These are phyloP conservation scores for Rhadina sibilatrix DNA, from an alignment of 2,113 vertebrate genomes.

Conservation along the genomic window DNA sequence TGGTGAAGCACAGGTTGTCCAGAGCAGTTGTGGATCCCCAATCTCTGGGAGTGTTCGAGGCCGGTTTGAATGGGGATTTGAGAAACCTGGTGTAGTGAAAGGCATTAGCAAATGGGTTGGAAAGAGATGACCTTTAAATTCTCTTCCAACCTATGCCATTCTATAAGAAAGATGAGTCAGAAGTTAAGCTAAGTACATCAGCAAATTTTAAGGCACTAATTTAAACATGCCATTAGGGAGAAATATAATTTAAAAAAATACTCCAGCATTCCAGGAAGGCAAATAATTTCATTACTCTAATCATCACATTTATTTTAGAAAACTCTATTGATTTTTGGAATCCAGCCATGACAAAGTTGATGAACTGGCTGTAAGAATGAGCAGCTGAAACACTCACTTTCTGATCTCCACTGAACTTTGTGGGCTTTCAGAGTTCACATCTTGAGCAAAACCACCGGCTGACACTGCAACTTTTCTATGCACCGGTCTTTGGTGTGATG, in stretches of 20 bases:
- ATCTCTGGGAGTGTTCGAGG: not conserved
- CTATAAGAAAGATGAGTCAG: not conserved
- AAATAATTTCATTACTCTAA: conserved; percentile 33
- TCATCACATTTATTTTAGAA: conserved; percentile 34
- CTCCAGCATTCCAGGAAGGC: conserved; percentile 20
- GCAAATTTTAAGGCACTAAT: not conserved
- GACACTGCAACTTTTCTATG: not conserved
- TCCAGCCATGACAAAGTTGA: not conserved
- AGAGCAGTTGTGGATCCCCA: not conserved
- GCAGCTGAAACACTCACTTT: not conserved
- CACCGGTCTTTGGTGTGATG: not conserved
- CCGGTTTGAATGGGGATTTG: not conserved
- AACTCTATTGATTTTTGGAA: conserved; percentile 42
- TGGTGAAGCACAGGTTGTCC: not conserved
- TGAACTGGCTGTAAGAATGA: not conserved
- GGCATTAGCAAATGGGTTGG: not conserved
- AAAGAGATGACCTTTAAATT: not conserved
- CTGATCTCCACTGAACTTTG: not conserved
- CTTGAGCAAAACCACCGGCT: not conserved
- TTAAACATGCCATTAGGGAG: not conserved
- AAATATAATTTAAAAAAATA: not conserved
- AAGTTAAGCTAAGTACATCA: not conserved
- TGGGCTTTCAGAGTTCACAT: not conserved
- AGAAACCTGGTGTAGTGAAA: not conserved
- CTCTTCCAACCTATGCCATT: not conserved